Evolutionary conservation across 2,888 invertebrate species (phyloP).

Genomic region (Eupithecia exiguata): DNA sequence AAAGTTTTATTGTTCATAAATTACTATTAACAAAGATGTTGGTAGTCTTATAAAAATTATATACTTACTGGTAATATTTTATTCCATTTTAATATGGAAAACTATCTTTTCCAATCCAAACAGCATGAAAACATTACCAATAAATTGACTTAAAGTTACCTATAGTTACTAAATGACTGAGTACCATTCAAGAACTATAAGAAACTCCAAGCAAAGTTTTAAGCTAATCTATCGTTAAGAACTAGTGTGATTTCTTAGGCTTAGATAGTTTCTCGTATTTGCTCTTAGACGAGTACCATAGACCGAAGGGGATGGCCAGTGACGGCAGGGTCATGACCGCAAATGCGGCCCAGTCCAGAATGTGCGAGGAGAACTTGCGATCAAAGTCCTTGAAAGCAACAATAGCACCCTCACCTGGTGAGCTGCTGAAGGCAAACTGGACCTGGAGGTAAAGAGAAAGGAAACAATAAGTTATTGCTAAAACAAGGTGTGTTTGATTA

Average conservation of each 20-base stretch:
- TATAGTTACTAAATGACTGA: not conserved
- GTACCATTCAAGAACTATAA: not conserved
- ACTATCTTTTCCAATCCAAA: not conserved
- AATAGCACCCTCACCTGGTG: slow-evolving; percentile 98
- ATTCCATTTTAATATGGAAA: slow-evolving; percentile 24
- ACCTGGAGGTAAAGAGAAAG: slow-evolving; percentile 77
- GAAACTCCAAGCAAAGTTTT: not conserved
- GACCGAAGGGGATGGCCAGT: slow-evolving; percentile 94
- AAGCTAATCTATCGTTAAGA: slow-evolving; percentile 43
- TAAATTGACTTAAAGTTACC: not conserved
- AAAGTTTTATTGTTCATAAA: slow-evolving; percentile 77
- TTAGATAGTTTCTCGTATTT: slow-evolving; percentile 94
- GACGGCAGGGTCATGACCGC: slow-evolving; percentile 98
- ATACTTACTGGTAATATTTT: slow-evolving; percentile 57
- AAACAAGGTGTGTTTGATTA: not conserved
- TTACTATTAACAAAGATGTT: slow-evolving; percentile 68
- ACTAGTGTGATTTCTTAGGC: slow-evolving; percentile 86
- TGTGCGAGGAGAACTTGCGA: slow-evolving; percentile 98
- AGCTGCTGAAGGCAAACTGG: slow-evolving; percentile 90
- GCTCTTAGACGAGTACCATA: slow-evolving; percentile 97
- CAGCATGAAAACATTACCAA: slow-evolving; percentile 24
- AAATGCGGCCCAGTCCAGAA: slow-evolving; percentile 98
- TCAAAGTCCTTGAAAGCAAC: slow-evolving; percentile 96
- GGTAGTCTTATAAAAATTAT: slow-evolving; percentile 59
- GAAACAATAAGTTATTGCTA: not conserved